These are phyloP conservation scores for Oscheius sp. DNA, from an alignment of 2,888 invertebrate genomes.

Conservation along the genomic window DNA sequence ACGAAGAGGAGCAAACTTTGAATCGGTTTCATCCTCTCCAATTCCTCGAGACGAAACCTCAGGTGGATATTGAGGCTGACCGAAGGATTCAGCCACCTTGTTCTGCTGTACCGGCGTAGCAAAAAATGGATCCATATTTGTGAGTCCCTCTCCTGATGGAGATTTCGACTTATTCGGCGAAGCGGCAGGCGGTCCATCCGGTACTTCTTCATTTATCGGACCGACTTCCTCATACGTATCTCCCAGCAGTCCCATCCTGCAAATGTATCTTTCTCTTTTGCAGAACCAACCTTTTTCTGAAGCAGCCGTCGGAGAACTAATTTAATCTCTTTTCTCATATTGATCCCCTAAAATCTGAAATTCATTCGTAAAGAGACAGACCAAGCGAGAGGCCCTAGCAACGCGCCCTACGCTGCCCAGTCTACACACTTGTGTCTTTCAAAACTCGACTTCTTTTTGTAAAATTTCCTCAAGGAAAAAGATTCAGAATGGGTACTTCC, in stretches of 20 bases:
- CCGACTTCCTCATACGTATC: too few relatives aligned
- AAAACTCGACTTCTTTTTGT: background rate
- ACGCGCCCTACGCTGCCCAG: background rate
- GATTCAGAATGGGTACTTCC: conserved; percentile 27
- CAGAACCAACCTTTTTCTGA: background rate
- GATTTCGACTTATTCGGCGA: too few relatives aligned
- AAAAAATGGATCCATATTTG: background rate
- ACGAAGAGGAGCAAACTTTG: background rate
- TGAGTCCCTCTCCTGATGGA: too few relatives aligned
- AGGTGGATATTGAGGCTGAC: too few relatives aligned
- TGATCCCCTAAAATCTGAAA: background rate
- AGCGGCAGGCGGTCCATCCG: too few relatives aligned
- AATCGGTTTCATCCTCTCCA: background rate
- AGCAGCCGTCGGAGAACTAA: background rate
- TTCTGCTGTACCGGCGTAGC: background rate
- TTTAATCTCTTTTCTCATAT: background rate
- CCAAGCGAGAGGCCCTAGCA: background rate
- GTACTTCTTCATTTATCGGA: too few relatives aligned
- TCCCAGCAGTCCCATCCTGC: too few relatives aligned
- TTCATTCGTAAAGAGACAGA: background rate
- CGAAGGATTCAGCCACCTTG: background rate
- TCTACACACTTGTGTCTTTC: background rate
- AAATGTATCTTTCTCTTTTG: too few relatives aligned
- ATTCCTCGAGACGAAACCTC: too few relatives aligned
- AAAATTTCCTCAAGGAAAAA: background rate